Evolutionary conservation across 2,113 vertebrate genomes (phyloP).

Genomic region (Thamnaconus septentrionalis): DNA sequence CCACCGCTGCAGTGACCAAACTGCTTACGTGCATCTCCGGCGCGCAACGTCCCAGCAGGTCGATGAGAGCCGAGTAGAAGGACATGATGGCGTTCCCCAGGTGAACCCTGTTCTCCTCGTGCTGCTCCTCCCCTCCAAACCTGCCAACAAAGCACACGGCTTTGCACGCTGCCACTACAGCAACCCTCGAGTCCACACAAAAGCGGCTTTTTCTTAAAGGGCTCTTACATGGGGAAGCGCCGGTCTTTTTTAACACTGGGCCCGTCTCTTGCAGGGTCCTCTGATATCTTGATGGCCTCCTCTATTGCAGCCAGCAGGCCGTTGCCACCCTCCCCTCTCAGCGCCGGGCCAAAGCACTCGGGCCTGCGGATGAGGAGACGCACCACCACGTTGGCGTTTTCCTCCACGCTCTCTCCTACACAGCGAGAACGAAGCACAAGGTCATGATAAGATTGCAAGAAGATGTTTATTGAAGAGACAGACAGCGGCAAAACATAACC

Average conservation of each 20-base stretch:
- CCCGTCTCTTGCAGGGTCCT: constrained; percentile 89
- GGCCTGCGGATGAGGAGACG: constrained; percentile 89
- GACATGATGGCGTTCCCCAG: constrained; percentile 94
- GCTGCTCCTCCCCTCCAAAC: constrained; percentile 88
- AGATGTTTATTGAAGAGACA: neutral
- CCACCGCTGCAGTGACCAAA: neutral
- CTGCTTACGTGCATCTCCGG: constrained; percentile 91
- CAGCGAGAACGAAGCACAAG: neutral
- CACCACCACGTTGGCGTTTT: constrained; percentile 92
- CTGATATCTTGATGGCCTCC: constrained; percentile 92
- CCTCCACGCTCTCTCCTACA: constrained; percentile 89
- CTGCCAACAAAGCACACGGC: constrained; percentile 51
- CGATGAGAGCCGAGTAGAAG: constrained; percentile 92
- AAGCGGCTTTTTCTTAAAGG: neutral
- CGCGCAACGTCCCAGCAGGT: constrained; percentile 90
- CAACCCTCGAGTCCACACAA: neutral
- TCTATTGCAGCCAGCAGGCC: constrained; percentile 89
- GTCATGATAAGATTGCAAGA: neutral
- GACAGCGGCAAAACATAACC: neutral
- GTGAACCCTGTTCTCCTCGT: constrained; percentile 89
- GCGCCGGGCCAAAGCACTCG: constrained; percentile 89
- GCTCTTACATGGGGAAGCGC: constrained; percentile 78
- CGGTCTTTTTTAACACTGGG: constrained; percentile 89
- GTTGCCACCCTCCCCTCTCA: constrained; percentile 89
- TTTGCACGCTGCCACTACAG: neutral